Conservation (phyloP, 1,140 invertebrate species). For the Pinna nobilis region DNA sequence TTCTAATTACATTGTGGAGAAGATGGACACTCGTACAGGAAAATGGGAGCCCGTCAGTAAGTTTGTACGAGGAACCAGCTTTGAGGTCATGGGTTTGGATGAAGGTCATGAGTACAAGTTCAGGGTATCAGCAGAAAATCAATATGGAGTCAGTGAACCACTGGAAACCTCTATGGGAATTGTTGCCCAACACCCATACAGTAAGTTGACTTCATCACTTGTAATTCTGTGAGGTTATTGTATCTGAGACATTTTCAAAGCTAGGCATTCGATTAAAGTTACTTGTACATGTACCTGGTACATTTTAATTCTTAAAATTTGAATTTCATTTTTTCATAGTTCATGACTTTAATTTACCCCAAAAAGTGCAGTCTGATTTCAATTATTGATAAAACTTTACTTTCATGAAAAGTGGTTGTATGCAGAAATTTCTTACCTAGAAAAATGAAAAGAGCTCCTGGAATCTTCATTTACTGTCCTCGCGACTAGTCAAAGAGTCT, state of each 20-base stretch:
- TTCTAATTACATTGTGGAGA: slow-evolving; percentile 98
- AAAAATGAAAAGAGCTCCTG: too few relatives aligned
- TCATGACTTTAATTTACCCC: too few relatives aligned
- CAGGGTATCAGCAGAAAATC: slow-evolving; percentile 96
- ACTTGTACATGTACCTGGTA: not conserved
- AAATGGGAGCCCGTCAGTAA: slow-evolving; percentile 94
- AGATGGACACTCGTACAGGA: slow-evolving; percentile 94
- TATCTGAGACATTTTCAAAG: not conserved
- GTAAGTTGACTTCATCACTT: slow-evolving; percentile 72
- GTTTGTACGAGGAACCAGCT: slow-evolving; percentile 93
- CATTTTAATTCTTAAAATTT: not conserved
- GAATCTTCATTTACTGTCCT: too few relatives aligned
- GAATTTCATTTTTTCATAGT: too few relatives aligned
- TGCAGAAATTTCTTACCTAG: too few relatives aligned
- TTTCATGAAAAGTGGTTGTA: too few relatives aligned
- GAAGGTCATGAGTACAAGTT: slow-evolving; percentile 96
- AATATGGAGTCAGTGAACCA: slow-evolving; percentile 96
- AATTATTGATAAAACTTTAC: too few relatives aligned
- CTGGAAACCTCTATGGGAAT: slow-evolving; percentile 91
- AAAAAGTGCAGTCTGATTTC: too few relatives aligned
- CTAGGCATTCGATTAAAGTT: not conserved
- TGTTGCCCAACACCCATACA: slow-evolving; percentile 96
- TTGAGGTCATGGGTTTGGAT: slow-evolving; percentile 96
- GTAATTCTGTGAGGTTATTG: not conserved
- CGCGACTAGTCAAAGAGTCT: too few relatives aligned